phyloP scores from a whole-genome alignment of 2,113 vertebrate genomes.

The Corythaixoides concolor region DNA sequence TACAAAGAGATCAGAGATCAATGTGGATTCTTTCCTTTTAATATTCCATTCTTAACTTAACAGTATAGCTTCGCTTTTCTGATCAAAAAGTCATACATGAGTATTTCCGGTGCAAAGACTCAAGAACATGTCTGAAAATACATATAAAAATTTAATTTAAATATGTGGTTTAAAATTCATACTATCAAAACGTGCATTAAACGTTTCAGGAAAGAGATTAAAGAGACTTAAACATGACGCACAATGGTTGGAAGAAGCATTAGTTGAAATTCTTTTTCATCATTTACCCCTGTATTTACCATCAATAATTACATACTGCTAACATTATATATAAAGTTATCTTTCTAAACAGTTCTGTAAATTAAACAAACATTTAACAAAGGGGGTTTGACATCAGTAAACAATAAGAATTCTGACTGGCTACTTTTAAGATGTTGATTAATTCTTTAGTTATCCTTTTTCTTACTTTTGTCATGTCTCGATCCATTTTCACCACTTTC shows the following conservation, averaged over 20 bases:
- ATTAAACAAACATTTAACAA: background rate
- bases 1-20: background rate
- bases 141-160: background rate
- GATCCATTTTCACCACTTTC: conserved; percentile 98
- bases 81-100: background rate
- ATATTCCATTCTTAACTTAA: background rate
- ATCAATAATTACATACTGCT: background rate
- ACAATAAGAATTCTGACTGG: background rate
- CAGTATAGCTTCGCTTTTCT: background rate
- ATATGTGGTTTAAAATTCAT: background rate
- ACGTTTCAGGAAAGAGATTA: background rate
- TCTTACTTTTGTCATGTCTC: conserved; percentile 97
- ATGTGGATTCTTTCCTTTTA: background rate
- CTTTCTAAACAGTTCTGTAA: background rate
- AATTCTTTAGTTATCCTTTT: background rate
- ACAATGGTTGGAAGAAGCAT: background rate
- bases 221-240: background rate
- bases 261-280: background rate
- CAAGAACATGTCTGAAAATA: background rate
- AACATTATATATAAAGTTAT: background rate
- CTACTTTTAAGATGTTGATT: background rate
- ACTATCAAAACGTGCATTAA: background rate
- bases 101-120: background rate
- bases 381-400: background rate
- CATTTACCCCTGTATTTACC: background rate